Base-by-base conservation (phyloP, 2,113 vertebrate genomes). In the Sarotherodon lohbergeri region DNA sequence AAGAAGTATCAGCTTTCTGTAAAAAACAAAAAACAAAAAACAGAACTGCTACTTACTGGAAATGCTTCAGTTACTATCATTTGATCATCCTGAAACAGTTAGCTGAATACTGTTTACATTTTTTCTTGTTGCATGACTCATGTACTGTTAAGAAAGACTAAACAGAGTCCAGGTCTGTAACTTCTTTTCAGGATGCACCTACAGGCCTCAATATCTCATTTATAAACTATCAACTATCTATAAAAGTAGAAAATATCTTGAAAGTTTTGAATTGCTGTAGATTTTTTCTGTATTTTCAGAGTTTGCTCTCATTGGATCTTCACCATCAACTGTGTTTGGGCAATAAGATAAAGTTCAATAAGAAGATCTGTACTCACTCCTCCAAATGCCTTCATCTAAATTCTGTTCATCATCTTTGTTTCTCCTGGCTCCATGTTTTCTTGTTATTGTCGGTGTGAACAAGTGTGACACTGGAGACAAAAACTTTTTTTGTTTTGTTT, bases 301-400 rank as follows among this genome's bases (percentile, higher is more conserved):
- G 9, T 63, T 36, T 63, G 17, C 9, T n/a, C 4, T 63, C 5
- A n/a, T 17, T 63, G 5, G 32, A 11, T 36, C 4, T 36, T 63
- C 32, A 63, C 3, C 59, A 63, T 63, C 59, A 63, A 63, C 9
- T 63, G 16, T 50, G 48, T 3, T 50, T 50, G 32, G 59, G 59
- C 59, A 63, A 22, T 22, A 22, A 22, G 22, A 3, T 63, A 63
- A 34, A 63, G 59, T 63, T 63, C 16, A 36, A 19, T 36, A 36
- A 4, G 0, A 61, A 19, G 29, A 61, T 61, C 0, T 61, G 29
- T 61, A 2, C 5, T 61, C 0, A 61, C 9, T 61, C 29, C 57
- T 0, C 0, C 5, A 61, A 61, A 34, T 11, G 19, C 0, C 59
- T 0, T 5, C 32, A 63, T 63, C 59, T 63, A 63, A 36, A 63